phyloP scores from a whole-genome alignment of 2,113 vertebrate species.

The Calidris pugnax region DNA sequence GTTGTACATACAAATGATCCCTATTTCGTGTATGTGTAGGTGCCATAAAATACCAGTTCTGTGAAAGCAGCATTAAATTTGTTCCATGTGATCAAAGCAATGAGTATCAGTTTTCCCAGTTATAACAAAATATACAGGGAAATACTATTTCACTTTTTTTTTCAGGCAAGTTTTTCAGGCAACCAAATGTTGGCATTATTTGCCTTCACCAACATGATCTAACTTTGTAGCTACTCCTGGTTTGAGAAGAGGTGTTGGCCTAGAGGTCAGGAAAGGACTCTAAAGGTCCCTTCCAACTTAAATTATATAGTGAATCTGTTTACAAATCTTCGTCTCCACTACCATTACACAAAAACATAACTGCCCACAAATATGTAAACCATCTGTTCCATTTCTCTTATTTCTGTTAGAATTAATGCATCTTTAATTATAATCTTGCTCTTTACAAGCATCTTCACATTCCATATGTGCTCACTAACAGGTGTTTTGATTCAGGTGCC shows the following conservation, averaged over 20 bases:
- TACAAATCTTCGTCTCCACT: background rate
- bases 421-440: constrained; percentile 39
- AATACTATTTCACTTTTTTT: background rate
- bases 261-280: background rate
- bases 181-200: background rate
- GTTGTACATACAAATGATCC: background rate
- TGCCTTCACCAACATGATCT: background rate
- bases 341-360: constrained; percentile 1
- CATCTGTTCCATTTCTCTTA: constrained; percentile 18
- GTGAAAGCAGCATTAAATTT: background rate
- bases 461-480: background rate
- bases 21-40: background rate
- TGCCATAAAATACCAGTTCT: background rate
- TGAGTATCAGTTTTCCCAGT: background rate
- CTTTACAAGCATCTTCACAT: constrained; percentile 29
- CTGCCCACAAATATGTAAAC: constrained; percentile 29
- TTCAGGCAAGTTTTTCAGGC: background rate
- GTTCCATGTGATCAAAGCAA: background rate
- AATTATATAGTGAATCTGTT: background rate
- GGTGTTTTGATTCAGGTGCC: background rate
- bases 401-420: constrained; percentile 44
- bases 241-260: background rate
- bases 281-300: background rate
- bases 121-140: background rate
- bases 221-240: background rate